Conservation (phyloP, 2,797 vertebrate species). For the Pristis pectinata region DNA sequence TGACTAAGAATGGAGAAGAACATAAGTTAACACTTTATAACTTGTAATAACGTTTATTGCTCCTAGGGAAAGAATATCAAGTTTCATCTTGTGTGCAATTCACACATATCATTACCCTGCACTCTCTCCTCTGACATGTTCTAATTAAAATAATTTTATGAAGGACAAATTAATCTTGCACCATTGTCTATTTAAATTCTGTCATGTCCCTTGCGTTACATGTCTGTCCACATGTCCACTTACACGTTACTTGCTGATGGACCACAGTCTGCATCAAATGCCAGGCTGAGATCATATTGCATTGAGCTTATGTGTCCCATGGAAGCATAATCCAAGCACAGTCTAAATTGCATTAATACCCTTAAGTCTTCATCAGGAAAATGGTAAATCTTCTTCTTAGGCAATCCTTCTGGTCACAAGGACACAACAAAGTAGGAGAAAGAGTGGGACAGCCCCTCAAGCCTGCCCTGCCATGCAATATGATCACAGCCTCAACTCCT, state of each 20-base stretch:
- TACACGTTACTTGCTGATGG: neutral
- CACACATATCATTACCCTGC: neutral
- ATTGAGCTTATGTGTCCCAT: neutral
- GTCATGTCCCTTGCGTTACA: neutral
- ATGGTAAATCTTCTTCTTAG: neutral
- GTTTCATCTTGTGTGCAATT: neutral
- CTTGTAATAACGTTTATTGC: neutral
- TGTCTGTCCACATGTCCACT: neutral
- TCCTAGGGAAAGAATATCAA: neutral
- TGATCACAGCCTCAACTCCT: no score
- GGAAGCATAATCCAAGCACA: neutral
- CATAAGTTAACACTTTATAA: neutral
- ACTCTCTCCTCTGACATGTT: neutral
- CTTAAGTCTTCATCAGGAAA: neutral
- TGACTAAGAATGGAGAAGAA: neutral
- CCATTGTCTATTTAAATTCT: neutral
- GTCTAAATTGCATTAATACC: neutral
- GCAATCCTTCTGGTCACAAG: no score
- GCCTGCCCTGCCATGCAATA: no score
- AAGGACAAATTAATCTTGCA: neutral
- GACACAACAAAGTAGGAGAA: no score
- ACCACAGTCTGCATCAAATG: neutral
- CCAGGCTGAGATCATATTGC: neutral
- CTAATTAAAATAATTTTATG: conserved; percentile 1
- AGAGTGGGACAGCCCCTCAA: no score